Evolutionary conservation across 2,113 vertebrate genomes (phyloP).

Genomic region (Scomber japonicus): DNA sequence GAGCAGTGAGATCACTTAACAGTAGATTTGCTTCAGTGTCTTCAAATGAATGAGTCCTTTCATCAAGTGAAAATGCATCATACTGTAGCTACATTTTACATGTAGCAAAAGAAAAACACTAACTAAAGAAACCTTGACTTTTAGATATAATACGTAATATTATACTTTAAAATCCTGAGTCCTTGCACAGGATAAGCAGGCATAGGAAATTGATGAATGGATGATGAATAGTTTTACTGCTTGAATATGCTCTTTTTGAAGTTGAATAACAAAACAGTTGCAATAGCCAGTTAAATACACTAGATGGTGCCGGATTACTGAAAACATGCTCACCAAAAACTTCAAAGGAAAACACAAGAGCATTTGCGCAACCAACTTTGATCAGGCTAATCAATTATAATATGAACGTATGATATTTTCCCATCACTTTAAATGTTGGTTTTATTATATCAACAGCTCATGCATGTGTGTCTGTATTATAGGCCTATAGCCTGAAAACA

Average conservation of each 20-base stretch:
- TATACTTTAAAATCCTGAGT: neutral
- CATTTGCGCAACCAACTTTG: neutral
- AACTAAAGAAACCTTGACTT: neutral
- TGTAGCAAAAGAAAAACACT: neutral
- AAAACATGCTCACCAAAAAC: neutral
- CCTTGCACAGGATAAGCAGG: neutral
- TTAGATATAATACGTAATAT: neutral
- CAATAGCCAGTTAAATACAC: constrained; percentile 31
- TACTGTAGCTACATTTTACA: neutral
- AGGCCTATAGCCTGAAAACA: no score
- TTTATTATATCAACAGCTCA: neutral
- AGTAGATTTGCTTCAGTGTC: constrained; percentile 13
- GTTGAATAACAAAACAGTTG: neutral
- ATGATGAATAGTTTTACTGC: neutral
- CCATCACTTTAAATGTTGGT: neutral
- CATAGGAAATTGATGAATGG: neutral
- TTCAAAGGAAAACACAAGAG: constrained; percentile 25
- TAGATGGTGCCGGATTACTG: constrained; percentile 64
- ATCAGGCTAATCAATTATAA: neutral
- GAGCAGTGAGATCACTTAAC: constrained; percentile 43
- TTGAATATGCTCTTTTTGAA: neutral
- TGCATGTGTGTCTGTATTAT: neutral
- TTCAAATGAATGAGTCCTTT: constrained; percentile 51
- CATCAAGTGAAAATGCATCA: constrained; percentile 29
- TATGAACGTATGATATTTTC: neutral